These are phyloP conservation scores for Pachyuromys duprasi DNA, from an alignment of 2,797 vertebrate genomes.

Conservation along the genomic window DNA sequence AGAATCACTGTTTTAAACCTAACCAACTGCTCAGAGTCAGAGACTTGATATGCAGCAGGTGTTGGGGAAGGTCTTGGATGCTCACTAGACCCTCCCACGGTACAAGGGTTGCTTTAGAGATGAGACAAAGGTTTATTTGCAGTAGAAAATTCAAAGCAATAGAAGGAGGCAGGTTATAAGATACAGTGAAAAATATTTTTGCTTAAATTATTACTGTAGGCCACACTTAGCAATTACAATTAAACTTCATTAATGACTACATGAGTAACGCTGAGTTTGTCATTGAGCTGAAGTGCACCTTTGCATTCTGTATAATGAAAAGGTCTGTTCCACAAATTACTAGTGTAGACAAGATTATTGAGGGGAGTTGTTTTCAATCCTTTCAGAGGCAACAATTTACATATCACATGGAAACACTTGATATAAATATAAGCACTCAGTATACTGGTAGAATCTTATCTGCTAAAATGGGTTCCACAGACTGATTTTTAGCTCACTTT, in stretches of 20 bases:
- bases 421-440: background rate
- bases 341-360: conserved; percentile 37
- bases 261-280: conserved; percentile 31
- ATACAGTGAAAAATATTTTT: background rate
- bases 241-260: conserved; percentile 52
- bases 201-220: conserved; percentile 44
- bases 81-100: background rate
- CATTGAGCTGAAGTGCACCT: background rate
- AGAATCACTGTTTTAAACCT: background rate
- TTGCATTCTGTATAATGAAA: conserved; percentile 55
- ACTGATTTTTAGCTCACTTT: background rate
- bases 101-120: background rate
- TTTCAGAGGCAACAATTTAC: conserved; percentile 45
- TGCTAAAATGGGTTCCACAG: background rate
- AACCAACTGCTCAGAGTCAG: background rate
- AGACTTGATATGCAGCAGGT: background rate
- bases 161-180: background rate
- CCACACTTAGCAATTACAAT: conserved; percentile 57
- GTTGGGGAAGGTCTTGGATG: background rate
- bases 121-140: background rate
- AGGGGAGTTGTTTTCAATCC: conserved; percentile 19
- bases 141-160: background rate
- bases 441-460: background rate
- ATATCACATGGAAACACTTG: background rate
- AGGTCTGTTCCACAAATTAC: conserved; percentile 35